Conservation (phyloP, 2,113 vertebrate species). For the Hirundichthys speculiger region DNA sequence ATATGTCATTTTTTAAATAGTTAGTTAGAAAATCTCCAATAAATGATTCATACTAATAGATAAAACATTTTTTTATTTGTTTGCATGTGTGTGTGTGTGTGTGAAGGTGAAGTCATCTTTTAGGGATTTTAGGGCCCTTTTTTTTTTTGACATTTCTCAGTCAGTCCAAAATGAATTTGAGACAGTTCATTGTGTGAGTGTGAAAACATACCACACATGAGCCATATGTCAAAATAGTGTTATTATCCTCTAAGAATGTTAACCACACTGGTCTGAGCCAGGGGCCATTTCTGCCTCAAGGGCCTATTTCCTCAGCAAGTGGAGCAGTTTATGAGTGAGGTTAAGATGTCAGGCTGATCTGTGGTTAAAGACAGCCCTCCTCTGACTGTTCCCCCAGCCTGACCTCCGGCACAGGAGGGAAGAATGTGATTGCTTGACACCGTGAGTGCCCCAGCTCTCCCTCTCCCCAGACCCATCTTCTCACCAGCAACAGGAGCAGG, state of each 20-base stretch:
- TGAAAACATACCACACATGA: slow-evolving; percentile 51
- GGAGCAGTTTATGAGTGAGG: slow-evolving; percentile 72
- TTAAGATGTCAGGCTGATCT: slow-evolving; percentile 75
- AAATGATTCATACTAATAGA: too few relatives aligned
- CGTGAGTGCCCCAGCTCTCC: slow-evolving; percentile 32
- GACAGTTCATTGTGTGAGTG: not conserved
- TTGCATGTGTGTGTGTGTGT: not conserved
- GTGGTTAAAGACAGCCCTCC: slow-evolving; percentile 57
- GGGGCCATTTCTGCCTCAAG: slow-evolving; percentile 59
- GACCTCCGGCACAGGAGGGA: slow-evolving; percentile 67
- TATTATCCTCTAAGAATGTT: slow-evolving; percentile 72
- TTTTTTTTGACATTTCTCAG: too few relatives aligned
- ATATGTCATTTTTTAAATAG: too few relatives aligned
- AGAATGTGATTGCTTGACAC: slow-evolving; percentile 57
- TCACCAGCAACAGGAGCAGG: slow-evolving; percentile 4
- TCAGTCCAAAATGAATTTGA: not conserved
- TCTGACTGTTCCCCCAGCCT: slow-evolving; percentile 65
- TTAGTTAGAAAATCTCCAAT: too few relatives aligned
- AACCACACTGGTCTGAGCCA: slow-evolving; percentile 53
- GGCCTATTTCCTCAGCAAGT: slow-evolving; percentile 65
- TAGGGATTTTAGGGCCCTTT: too few relatives aligned
- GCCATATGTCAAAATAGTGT: slow-evolving; percentile 62
- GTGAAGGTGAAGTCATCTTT: not conserved
- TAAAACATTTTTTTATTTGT: too few relatives aligned
- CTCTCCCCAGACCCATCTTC: slow-evolving; percentile 32